Evolutionary conservation across 2,797 vertebrate species (phyloP).

Genomic region (Nannoperca australis): DNA sequence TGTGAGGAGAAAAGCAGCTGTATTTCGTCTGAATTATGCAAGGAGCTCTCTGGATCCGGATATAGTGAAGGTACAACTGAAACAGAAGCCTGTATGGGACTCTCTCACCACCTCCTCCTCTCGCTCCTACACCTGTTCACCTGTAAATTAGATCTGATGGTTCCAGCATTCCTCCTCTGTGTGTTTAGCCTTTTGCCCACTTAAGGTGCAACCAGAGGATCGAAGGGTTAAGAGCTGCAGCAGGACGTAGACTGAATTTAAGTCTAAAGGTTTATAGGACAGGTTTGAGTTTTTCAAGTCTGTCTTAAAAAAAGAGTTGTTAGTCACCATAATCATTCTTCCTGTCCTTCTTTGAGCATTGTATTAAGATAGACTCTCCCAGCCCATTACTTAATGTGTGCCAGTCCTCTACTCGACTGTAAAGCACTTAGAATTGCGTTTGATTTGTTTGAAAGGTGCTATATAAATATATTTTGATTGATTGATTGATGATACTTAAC

Average conservation of each 20-base stretch:
- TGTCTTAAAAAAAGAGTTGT: neutral
- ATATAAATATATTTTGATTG: no score
- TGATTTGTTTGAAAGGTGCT: no score
- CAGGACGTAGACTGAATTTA: neutral
- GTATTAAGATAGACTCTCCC: neutral
- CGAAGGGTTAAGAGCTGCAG: neutral
- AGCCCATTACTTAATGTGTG: neutral
- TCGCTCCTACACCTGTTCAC: slow-evolving; percentile 56
- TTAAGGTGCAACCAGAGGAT: neutral
- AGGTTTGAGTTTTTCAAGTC: neutral
- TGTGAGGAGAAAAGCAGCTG: slow-evolving; percentile 82
- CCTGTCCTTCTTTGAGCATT: neutral
- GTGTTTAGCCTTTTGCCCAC: slow-evolving; percentile 20
- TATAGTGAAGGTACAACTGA: slow-evolving; percentile 50
- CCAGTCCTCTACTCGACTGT: no score
- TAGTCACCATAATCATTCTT: neutral
- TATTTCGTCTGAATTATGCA: slow-evolving; percentile 78
- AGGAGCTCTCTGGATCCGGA: slow-evolving; percentile 67
- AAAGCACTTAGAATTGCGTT: no score
- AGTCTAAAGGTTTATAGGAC: neutral
- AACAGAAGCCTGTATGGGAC: slow-evolving; percentile 22
- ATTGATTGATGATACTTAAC: no score
- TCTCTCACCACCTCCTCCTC: neutral
- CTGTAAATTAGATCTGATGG: slow-evolving; percentile 59
- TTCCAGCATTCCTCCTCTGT: slow-evolving; percentile 41